These are phyloP conservation scores for Rhamnusium bicolor DNA, from an alignment of 2,888 invertebrate species.

Conservation along the genomic window DNA sequence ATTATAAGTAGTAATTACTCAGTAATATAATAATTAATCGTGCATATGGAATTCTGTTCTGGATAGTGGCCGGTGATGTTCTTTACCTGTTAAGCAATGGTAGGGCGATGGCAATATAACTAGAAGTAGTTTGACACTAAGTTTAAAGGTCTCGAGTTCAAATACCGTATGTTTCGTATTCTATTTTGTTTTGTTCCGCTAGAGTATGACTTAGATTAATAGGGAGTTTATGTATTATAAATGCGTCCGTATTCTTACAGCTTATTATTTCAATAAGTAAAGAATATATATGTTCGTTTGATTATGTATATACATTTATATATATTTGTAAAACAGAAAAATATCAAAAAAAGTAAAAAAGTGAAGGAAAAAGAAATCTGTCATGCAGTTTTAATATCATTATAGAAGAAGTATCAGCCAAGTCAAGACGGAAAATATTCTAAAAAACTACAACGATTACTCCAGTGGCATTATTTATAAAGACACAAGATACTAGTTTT, in stretches of 20 bases:
- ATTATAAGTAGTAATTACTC: conserved; percentile 29
- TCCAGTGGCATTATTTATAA: neutral
- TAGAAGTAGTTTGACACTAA: conserved; percentile 63
- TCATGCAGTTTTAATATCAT: neutral
- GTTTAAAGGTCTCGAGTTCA: conserved; percentile 68
- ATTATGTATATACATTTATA: too few relatives aligned
- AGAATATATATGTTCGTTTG: neutral
- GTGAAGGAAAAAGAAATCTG: neutral
- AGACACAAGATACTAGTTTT: neutral
- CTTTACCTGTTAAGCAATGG: conserved; percentile 22
- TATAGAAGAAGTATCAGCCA: conserved; percentile 8
- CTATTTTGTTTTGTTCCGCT: conserved; percentile 54
- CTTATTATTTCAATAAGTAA: neutral
- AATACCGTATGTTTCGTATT: conserved; percentile 64
- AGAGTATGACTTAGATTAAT: conserved; percentile 64
- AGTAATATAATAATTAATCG: conserved; percentile 37
- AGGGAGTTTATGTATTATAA: conserved; percentile 62
- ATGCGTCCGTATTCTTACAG: conserved; percentile 39
- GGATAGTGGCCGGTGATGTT: conserved; percentile 25
- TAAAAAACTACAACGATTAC: neutral
- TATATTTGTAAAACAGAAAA: neutral
- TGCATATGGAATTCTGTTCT: conserved; percentile 27
- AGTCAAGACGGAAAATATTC: neutral
- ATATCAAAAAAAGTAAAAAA: too few relatives aligned
- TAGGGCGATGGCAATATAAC: conserved; percentile 43